These are phyloP conservation scores for Machimus rusticus DNA, from an alignment of 2,888 invertebrate genomes.

Conservation along the genomic window DNA sequence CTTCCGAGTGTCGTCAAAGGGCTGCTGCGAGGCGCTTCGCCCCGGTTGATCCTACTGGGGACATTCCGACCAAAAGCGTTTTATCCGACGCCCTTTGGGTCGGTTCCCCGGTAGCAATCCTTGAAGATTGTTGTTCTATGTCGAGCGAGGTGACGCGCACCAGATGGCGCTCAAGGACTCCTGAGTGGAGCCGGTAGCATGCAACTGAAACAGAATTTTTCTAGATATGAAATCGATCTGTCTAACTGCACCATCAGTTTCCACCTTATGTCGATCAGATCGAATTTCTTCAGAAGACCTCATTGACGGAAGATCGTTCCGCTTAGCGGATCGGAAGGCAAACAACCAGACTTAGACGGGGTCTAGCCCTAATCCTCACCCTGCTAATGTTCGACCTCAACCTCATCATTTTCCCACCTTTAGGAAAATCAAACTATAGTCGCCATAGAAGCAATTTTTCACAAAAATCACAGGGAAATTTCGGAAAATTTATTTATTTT, in stretches of 20 bases:
- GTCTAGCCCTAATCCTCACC: background rate
- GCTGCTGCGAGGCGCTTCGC: background rate
- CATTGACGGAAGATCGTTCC: slow-evolving; percentile 36
- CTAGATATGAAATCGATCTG: background rate
- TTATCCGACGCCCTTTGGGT: background rate
- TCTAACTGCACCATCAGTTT: slow-evolving; percentile 1
- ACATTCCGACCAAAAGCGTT: background rate
- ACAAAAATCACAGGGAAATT: background rate
- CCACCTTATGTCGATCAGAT: slow-evolving; percentile 26
- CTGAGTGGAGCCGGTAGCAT: background rate
- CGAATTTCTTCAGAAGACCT: slow-evolving; percentile 25
- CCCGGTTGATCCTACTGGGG: background rate
- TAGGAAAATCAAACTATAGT: background rate
- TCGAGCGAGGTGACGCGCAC: background rate
- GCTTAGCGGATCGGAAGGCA: background rate
- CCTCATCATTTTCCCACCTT: slow-evolving; percentile 6
- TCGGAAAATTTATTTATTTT: slow-evolving; percentile 18
- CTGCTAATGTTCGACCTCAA: background rate
- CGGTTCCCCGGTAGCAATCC: background rate
- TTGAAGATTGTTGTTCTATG: background rate
- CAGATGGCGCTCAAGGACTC: background rate
- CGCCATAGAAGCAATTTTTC: background rate
- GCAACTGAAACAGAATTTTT: background rate
- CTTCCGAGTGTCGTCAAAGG: background rate
- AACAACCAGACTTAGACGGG: background rate